Evolutionary conservation across 2,888 invertebrate genomes (phyloP).

Genomic region (Julus scanicus): DNA sequence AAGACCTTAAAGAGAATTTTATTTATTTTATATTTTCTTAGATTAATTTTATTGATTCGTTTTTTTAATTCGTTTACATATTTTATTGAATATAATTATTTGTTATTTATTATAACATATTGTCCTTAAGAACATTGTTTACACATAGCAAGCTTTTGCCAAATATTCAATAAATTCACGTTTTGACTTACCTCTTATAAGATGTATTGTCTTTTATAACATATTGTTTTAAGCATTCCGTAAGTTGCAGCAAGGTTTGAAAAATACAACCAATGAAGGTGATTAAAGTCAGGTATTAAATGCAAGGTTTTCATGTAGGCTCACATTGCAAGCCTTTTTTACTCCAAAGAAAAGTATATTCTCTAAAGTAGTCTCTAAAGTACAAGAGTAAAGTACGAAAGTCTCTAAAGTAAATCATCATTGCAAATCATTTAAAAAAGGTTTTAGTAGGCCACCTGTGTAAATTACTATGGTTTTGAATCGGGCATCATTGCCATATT

Average conservation of each 20-base stretch:
- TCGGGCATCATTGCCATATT: neutral
- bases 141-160: neutral
- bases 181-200: neutral
- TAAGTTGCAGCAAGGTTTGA: neutral
- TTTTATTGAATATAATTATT: neutral
- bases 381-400: too few relatives aligned
- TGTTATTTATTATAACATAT: neutral
- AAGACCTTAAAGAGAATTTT: too few relatives aligned
- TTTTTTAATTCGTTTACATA: neutral
- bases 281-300: neutral
- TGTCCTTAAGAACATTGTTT: neutral
- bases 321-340: too few relatives aligned
- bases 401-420: too few relatives aligned
- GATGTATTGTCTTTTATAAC: too few relatives aligned
- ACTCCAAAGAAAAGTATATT: too few relatives aligned
- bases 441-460: too few relatives aligned
- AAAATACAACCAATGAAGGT: neutral
- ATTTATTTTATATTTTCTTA: neutral
- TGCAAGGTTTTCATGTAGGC: neutral
- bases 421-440: too few relatives aligned
- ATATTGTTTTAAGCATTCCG: neutral
- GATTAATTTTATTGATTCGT: neutral
- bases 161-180: neutral
- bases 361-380: too few relatives aligned
- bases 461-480: neutral